Percentiles rank a stretch among this genome's conserved stretches.
These are phyloP conservation scores for Cryptosula pallasiana DNA, from an alignment of 2,888 invertebrate genomes.

Conservation along the genomic window DNA sequence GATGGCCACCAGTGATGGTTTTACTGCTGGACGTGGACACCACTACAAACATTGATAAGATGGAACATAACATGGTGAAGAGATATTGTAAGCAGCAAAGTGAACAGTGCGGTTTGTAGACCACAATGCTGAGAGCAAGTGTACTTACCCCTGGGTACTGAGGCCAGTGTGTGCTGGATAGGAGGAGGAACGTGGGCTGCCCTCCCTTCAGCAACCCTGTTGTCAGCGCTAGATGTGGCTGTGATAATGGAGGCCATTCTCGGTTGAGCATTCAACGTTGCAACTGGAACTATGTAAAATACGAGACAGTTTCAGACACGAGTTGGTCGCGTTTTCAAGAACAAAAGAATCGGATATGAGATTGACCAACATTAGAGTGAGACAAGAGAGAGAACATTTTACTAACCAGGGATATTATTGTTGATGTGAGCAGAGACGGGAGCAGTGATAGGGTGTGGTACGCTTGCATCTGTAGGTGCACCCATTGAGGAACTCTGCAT, in stretches of 20 bases:
- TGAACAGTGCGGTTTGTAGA: background rate
- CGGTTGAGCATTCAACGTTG: background rate
- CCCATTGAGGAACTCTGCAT: background rate
- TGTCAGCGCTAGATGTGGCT: background rate
- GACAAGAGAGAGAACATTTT: too few species aligned
- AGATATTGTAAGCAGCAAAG: background rate
- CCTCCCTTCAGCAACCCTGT: background rate
- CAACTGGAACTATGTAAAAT: constrained; percentile 1
- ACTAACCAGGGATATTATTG: background rate
- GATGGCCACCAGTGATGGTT: background rate
- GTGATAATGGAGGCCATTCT: constrained; percentile 18
- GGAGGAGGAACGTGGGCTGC: background rate
- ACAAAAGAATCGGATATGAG: too few species aligned
- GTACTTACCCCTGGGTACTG: constrained; percentile 7
- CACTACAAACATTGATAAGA: too few species aligned
- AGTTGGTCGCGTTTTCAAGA: too few species aligned
- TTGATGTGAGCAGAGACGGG: background rate
- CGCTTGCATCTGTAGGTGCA: background rate
- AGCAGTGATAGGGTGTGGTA: background rate
- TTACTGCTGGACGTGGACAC: constrained; percentile 6
- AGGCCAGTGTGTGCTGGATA: background rate
- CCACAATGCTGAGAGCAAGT: background rate
- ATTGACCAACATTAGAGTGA: too few species aligned
- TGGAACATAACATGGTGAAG: background rate
- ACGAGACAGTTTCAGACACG: too few species aligned